These are phyloP conservation scores for Vicugna pacos DNA, from an alignment of 2,113 vertebrate genomes.

Conservation along the genomic window DNA sequence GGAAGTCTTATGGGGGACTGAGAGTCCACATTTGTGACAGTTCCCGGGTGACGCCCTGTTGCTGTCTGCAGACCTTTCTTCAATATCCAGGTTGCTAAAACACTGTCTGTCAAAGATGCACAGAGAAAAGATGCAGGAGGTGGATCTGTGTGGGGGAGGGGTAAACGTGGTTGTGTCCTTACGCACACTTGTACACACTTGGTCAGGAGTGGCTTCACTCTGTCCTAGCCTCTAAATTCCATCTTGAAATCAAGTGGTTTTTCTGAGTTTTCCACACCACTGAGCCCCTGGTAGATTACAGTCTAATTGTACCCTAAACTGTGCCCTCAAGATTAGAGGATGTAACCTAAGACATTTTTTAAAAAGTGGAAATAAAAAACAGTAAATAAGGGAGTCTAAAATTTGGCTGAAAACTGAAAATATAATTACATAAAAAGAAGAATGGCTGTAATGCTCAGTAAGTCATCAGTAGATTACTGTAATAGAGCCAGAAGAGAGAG, in stretches of 20 bases:
- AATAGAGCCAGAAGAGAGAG: conserved; percentile 65
- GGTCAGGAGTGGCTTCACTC: not conserved
- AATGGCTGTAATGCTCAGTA: conserved; percentile 69
- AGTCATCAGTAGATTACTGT: conserved; percentile 63
- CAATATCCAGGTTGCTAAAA: not conserved
- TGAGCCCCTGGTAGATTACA: not conserved
- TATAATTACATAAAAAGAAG: not conserved
- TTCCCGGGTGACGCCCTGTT: not conserved
- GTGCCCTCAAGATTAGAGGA: not conserved
- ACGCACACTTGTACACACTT: not conserved
- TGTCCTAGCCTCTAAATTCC: not conserved
- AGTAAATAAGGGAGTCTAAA: not conserved
- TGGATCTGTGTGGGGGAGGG: rapidly evolving
- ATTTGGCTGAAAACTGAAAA: conserved; percentile 58
- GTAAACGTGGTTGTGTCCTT: no score
- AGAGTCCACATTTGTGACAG: not conserved
- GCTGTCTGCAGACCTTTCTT: not conserved
- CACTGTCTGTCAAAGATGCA: not conserved
- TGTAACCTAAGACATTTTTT: not conserved
- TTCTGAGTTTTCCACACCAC: not conserved
- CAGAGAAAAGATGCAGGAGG: not conserved
- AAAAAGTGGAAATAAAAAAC: not conserved
- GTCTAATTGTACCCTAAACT: not conserved
- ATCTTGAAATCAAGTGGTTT: conserved; percentile 3
- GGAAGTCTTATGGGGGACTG: not conserved